A percentile compares a stretch with the other conserved stretches of the same genome.
These are phyloP conservation scores for Calephelis nemesis DNA, from an alignment of 1,140 invertebrate species.

Conservation along the genomic window DNA sequence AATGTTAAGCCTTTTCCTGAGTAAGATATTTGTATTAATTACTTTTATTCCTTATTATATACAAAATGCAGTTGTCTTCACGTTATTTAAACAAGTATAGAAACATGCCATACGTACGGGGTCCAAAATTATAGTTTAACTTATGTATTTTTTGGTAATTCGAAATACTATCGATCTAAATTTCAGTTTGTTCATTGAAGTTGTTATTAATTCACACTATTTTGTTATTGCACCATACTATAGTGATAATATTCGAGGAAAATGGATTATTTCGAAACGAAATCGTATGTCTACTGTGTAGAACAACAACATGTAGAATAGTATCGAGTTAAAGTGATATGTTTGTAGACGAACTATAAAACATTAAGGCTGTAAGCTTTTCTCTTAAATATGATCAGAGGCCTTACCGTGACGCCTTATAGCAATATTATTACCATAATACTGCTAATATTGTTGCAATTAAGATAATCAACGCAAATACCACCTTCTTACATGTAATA, in stretches of 20 bases:
- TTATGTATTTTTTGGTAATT: slow-evolving; percentile 35
- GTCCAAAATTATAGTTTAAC: slow-evolving; percentile 63
- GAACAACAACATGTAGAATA: slow-evolving; percentile 63
- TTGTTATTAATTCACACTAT: slow-evolving; percentile 21
- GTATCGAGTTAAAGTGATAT: slow-evolving; percentile 25
- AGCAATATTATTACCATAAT: too few species aligned
- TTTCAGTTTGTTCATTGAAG: slow-evolving; percentile 28
- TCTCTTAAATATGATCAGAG: too few species aligned
- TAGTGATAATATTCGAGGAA: slow-evolving; percentile 30
- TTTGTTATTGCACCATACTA: slow-evolving; percentile 26
- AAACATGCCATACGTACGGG: slow-evolving; percentile 30
- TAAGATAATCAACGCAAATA: too few species aligned
- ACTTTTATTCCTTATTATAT: too few species aligned
- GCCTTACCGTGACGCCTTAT: too few species aligned
- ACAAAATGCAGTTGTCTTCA: too few species aligned
- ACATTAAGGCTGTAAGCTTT: too few species aligned
- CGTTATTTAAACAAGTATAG: neutral
- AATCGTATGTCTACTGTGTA: slow-evolving; percentile 77
- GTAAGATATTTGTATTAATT: too few species aligned
- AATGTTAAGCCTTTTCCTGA: too few species aligned
- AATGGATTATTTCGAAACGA: slow-evolving; percentile 76
- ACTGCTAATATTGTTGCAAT: too few species aligned
- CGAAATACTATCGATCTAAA: slow-evolving; percentile 60
- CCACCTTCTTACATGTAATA: too few species aligned
- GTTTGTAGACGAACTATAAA: slow-evolving; percentile 5